These are phyloP conservation scores for Lasioglossum marginatum DNA, from an alignment of 2,888 invertebrate species.

Conservation along the genomic window DNA sequence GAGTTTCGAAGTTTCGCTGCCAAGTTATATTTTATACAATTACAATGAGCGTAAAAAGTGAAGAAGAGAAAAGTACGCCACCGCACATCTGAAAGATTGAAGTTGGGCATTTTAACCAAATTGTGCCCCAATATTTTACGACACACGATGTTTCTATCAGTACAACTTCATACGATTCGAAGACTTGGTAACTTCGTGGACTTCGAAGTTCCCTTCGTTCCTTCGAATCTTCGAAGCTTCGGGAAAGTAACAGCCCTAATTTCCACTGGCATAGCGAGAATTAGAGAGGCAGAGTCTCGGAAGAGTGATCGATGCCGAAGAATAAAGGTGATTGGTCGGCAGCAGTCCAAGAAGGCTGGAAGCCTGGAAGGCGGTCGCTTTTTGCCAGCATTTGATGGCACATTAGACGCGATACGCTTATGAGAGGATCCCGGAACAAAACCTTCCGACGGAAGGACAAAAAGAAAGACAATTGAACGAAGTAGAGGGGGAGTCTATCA, in stretches of 20 bases:
- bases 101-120: too few relatives aligned
- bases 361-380: background rate
- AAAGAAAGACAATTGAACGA: slow-evolving; percentile 5
- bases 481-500: background rate
- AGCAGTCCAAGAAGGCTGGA: background rate
- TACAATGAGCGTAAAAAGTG: too few relatives aligned
- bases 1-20: too few relatives aligned
- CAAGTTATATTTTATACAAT: too few relatives aligned
- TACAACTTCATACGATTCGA: too few relatives aligned
- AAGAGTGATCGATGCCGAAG: slow-evolving; percentile 5
- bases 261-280: background rate
- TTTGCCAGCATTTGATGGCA: background rate
- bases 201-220: too few relatives aligned
- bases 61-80: too few relatives aligned
- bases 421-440: background rate
- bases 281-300: background rate
- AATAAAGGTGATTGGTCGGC: slow-evolving; percentile 14
- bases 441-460: background rate
- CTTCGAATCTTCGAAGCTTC: too few relatives aligned
- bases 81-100: too few relatives aligned
- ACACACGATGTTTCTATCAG: too few relatives aligned
- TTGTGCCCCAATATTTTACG: too few relatives aligned
- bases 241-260: background rate
- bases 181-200: too few relatives aligned
- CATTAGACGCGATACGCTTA: background rate